Conservation (phyloP, 2,113 vertebrate genomes). For the Gymnorhina tibicen region DNA sequence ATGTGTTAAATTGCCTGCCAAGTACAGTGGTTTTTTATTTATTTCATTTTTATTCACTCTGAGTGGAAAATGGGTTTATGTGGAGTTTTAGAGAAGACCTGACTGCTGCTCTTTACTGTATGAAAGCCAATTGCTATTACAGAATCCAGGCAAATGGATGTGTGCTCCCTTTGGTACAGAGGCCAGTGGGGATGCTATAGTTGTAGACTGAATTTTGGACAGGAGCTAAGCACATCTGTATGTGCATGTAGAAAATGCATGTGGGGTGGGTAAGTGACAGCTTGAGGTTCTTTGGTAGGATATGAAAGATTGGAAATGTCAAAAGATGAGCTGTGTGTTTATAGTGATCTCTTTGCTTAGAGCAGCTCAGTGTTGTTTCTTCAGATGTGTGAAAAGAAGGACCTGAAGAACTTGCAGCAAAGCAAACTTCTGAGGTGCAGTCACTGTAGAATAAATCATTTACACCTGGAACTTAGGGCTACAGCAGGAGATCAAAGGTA, state of each 20-base stretch:
- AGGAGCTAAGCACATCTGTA: neutral
- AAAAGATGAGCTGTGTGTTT: neutral
- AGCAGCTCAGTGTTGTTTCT: neutral
- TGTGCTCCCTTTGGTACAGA: neutral
- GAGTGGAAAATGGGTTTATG: neutral
- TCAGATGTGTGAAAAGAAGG: neutral
- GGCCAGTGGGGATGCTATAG: neutral
- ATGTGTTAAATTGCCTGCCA: neutral
- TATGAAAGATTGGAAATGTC: neutral
- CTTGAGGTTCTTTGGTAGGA: neutral
- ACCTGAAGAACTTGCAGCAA: neutral
- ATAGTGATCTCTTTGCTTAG: neutral
- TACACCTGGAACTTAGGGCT: neutral
- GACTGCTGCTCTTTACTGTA: neutral
- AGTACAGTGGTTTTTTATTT: neutral
- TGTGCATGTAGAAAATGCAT: rapidly evolving
- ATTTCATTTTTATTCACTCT: neutral
- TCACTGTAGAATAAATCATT: neutral
- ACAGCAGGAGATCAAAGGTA: neutral
- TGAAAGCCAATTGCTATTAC: neutral
- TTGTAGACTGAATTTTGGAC: neutral
- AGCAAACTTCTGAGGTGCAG: neutral
- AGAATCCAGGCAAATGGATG: neutral
- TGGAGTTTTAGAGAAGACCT: neutral
- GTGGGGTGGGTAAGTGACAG: neutral